Base-by-base conservation (phyloP, 2,797 vertebrate species). In the Apogon hyalosoma region DNA sequence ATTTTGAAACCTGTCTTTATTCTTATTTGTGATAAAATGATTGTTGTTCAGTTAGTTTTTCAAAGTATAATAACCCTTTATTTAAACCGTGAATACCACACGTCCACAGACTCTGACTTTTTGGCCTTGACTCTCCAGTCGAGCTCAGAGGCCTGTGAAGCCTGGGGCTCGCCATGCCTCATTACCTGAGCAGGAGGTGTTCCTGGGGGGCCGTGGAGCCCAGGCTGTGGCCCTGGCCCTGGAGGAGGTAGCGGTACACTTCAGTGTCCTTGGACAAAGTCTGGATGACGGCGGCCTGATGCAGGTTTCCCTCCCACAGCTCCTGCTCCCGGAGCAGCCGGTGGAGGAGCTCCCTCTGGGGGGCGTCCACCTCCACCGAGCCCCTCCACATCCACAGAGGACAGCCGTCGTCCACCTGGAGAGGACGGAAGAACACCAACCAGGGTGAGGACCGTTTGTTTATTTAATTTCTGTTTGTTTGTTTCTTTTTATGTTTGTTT, bases 101-200 rank as follows among this genome's bases (percentile, higher is more conserved):
- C 21, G 21, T 24, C 21, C 21, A 24, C 21, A 24, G 21, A 24
- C 21, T n/a, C n/a, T n/a, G n/a, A n/a, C n/a, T 13, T 43, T 64
- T 24, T 15, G 24, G 21, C 49, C 65, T 11, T 3, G 16, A 31
- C 63, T 64, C 13, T 6, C 60, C 68, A 0, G 47, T 9, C 1
- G 57, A 45, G 61, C 73, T 48, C 75, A 52, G 14, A 69, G 46
- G 55, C 19, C 58, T 11, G 16, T 38, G n/a, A 57, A 51, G 53
- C 57, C 56, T 18, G 18, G 39, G 16, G 53, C 63, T 61, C 1
- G 47, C 31, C 28, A 31, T n/a, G 40, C 36, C 65, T 79, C 51
- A 48, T 88, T 87, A 96, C 95, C 94, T 94, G 64, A 95, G 84
- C 72, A 96, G 80, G 64, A 94, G 84, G 69, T 93, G 86, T 21